Conservation (phyloP, 2,113 vertebrate species). For the Anoplopoma fimbria region DNA sequence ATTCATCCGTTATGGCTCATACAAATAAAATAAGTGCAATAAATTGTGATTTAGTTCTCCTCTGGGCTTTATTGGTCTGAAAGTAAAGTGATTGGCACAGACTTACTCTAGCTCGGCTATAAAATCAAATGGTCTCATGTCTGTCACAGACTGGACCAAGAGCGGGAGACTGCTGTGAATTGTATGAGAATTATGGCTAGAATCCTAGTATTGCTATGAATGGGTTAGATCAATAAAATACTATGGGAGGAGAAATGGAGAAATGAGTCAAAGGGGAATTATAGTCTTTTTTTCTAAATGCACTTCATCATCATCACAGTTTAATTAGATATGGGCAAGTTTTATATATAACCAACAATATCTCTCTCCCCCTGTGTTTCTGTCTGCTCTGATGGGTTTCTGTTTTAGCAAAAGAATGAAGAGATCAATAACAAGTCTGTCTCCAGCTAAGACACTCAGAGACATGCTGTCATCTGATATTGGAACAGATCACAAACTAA, state of each 20-base stretch:
- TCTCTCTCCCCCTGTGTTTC: slow-evolving; percentile 1
- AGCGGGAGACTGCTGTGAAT: neutral
- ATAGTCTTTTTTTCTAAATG: neutral
- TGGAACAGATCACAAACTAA: slow-evolving; percentile 41
- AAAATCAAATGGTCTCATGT: slow-evolving; percentile 33
- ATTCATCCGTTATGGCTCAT: neutral
- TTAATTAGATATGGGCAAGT: neutral
- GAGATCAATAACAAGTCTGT: slow-evolving; percentile 56
- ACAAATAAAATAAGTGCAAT: slow-evolving; percentile 27
- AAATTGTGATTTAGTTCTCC: slow-evolving; percentile 45
- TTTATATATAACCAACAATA: neutral
- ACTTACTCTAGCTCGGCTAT: slow-evolving; percentile 12
- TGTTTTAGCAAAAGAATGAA: slow-evolving; percentile 14
- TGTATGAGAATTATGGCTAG: slow-evolving; percentile 8
- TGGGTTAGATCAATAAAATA: slow-evolving; percentile 14
- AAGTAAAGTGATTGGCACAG: slow-evolving; percentile 58
- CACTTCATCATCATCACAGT: neutral
- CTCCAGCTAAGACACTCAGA: slow-evolving; percentile 38
- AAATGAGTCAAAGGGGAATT: neutral
- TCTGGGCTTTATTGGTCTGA: slow-evolving; percentile 30
- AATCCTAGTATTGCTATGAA: slow-evolving; percentile 5
- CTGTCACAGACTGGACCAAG: slow-evolving; percentile 17
- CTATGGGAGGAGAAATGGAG: slow-evolving; percentile 6
- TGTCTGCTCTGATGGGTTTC: slow-evolving; percentile 20
- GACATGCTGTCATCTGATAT: slow-evolving; percentile 48